Conservation (phyloP, 2,113 vertebrate species). For the Eulemur macaco region DNA sequence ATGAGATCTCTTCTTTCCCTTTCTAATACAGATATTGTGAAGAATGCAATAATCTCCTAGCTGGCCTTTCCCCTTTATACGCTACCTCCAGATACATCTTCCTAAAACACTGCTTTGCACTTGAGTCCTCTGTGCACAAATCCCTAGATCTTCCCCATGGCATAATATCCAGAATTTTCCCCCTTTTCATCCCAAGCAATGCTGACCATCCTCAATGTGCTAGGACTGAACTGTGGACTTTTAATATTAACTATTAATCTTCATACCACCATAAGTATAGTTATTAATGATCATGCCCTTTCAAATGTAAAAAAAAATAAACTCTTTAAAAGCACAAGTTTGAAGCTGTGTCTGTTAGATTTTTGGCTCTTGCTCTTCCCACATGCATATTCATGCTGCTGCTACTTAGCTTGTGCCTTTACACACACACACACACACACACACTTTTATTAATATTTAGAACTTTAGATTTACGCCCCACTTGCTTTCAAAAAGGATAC, state of each 20-base stretch:
- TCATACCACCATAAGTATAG: neutral
- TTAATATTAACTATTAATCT: neutral
- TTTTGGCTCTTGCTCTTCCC: neutral
- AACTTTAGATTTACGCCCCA: neutral
- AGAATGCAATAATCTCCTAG: conserved; percentile 33
- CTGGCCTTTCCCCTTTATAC: neutral
- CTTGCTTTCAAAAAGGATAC: neutral
- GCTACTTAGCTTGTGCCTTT: neutral
- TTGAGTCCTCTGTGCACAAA: neutral
- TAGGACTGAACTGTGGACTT: neutral
- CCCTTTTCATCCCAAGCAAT: neutral
- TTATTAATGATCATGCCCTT: neutral
- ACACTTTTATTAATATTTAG: neutral
- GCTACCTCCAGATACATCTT: neutral
- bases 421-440: neutral
- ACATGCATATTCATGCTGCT: neutral
- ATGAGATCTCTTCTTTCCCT: conserved; percentile 55
- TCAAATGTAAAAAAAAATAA: conserved; percentile 26
- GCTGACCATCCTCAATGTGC: neutral
- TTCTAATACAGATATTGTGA: conserved; percentile 47
- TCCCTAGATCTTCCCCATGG: neutral
- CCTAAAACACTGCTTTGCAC: neutral
- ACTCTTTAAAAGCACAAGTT: neutral
- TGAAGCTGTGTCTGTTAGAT: neutral
- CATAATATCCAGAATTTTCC: neutral